A percentile compares a stretch with the other conserved stretches of the same genome.
Conservation (phyloP, 2,113 vertebrate species). For the human (Homo sapiens) region GRCh38 chrX:99452501-99453000, state of each 20-base stretch:
- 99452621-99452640: background rate
- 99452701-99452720: background rate
- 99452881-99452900: background rate
- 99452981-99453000: background rate
- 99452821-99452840: background rate
- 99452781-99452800: background rate
- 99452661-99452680: background rate
- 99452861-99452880: background rate
- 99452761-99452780: background rate
- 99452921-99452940: background rate
- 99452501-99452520: background rate
- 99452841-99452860: background rate
- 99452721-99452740: background rate
- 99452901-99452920: background rate
- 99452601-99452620: background rate
- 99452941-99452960: background rate
- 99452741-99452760: background rate
- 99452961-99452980: background rate
- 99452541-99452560: background rate
- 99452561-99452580: background rate
- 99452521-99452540: background rate
- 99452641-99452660: background rate
- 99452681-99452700: background rate
- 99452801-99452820: background rate
- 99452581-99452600: background rate